Conservation (phyloP, 2,113 vertebrate genomes). For the Mungos mungo region DNA sequence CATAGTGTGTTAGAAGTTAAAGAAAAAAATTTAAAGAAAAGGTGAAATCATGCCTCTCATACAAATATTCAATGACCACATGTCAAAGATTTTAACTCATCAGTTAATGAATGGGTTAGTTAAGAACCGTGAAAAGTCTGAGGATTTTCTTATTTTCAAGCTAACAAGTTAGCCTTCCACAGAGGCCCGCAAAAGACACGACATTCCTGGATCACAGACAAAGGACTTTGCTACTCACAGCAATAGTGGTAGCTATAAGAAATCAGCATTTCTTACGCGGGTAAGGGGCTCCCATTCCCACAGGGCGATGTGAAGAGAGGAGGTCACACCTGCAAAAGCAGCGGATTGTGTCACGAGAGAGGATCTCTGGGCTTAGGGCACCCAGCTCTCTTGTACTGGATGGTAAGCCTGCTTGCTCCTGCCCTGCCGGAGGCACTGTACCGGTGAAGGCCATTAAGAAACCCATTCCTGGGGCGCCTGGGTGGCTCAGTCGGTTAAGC, state of each 20-base stretch:
- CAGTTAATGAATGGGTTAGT: not conserved
- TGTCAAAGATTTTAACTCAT: not conserved
- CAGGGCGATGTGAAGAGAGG: not conserved
- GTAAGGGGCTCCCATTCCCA: not conserved
- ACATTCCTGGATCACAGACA: not conserved
- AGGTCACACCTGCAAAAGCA: not conserved
- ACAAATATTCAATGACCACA: not conserved
- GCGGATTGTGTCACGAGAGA: not conserved
- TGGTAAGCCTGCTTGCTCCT: not conserved
- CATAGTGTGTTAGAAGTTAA: not conserved
- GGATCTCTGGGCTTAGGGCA: not conserved
- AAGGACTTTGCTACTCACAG: not conserved
- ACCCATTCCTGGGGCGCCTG: not conserved
- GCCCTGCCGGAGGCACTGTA: not conserved
- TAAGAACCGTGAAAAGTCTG: not conserved
- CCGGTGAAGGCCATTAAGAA: not conserved
- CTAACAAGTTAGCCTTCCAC: not conserved
- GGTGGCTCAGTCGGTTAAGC: no score
- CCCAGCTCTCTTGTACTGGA: not conserved
- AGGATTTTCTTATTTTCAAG: not conserved
- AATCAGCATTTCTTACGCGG: not conserved
- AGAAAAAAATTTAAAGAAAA: not conserved
- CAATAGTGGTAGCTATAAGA: not conserved
- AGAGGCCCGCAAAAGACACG: not conserved
- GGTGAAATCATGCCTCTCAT: not conserved